phyloP scores from a whole-genome alignment of 2,797 vertebrate species.

The Cossypha heuglini region DNA sequence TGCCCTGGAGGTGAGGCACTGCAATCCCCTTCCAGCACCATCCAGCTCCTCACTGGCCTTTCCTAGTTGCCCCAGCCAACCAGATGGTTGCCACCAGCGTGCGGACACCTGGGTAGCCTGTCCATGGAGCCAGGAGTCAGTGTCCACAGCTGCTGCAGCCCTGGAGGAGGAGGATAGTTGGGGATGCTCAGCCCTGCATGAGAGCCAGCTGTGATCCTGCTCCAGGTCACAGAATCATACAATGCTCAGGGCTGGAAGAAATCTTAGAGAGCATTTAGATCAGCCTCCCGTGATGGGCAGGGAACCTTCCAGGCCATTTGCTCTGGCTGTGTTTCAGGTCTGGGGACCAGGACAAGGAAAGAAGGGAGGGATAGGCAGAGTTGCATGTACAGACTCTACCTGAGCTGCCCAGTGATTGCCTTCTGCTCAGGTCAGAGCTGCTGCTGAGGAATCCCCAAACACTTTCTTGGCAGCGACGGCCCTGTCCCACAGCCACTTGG shows the following conservation, averaged over 20 bases:
- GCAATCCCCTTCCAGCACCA: not conserved
- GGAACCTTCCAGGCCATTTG: not conserved
- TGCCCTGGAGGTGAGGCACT: not conserved
- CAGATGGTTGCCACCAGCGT: not conserved
- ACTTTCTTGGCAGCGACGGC: fast-evolving
- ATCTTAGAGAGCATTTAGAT: not conserved
- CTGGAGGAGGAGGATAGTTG: fast-evolving
- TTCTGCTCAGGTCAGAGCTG: not conserved
- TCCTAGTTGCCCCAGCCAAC: not conserved
- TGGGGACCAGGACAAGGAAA: fast-evolving
- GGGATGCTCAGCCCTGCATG: not conserved
- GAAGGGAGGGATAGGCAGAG: not conserved
- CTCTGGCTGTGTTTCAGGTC: not conserved
- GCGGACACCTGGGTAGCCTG: fast-evolving
- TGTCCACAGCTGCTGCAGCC: not conserved
- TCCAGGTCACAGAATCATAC: not conserved
- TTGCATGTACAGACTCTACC: not conserved
- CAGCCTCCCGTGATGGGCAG: not conserved
- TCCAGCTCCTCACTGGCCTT: not conserved
- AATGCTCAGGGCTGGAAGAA: not conserved
- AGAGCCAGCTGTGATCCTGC: fast-evolving
- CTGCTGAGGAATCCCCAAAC: not conserved
- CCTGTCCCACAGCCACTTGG: fast-evolving
- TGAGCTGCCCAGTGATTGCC: not conserved
- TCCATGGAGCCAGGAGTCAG: not conserved